Base-by-base conservation (phyloP, 2,797 vertebrate genomes). In the Spinus pinus region DNA sequence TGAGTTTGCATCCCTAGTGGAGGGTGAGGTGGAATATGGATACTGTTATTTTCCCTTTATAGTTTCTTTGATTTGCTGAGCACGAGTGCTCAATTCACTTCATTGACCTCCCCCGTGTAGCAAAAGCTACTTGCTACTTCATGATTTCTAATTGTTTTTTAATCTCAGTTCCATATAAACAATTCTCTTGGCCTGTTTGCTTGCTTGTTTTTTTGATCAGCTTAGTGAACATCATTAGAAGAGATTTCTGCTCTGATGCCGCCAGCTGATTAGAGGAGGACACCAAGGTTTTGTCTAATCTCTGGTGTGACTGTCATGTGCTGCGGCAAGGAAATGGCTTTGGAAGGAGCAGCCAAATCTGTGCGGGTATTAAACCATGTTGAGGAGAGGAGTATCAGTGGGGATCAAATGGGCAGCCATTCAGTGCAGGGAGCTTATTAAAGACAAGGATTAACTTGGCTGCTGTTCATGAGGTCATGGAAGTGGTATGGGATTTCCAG, bases 221-320 rank as follows among this genome's bases (percentile, higher is more conserved):
- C 93, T 94, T 83, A 54, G 93, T 80, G 85, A 74, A 74, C 87
- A 65, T 95, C 88, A 86, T 92, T 94, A 94, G 93, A 79, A 80
- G 91, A 91, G 84, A 93, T 95, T 96, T 96, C 91, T 96, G 81
- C 89, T 94, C 77, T 39, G n/a, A 69, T 78, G 87, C 85, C 14
- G 15, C 87, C 89, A 94, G 75, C 89, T 93, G 96, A 95, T 96
- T 87, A 94, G 91, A 71, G 73, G 95, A 94, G 93, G 60, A 89
- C 93, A 94, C 93, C 89, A 83, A 92, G 96, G 95, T 94, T 96
- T 94, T 92, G 84, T 93, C 75, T 96, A 93, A 95, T 94, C 96
- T 96, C 82, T 96, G 90, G 91, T 94, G 92, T 96, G 95, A 95
- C 96, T 90, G 94, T 96, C 95, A 95, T 94, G 95, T 95, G 96